Evolutionary conservation across 2,888 invertebrate species (phyloP).

Genomic region (Melitaea athalia): DNA sequence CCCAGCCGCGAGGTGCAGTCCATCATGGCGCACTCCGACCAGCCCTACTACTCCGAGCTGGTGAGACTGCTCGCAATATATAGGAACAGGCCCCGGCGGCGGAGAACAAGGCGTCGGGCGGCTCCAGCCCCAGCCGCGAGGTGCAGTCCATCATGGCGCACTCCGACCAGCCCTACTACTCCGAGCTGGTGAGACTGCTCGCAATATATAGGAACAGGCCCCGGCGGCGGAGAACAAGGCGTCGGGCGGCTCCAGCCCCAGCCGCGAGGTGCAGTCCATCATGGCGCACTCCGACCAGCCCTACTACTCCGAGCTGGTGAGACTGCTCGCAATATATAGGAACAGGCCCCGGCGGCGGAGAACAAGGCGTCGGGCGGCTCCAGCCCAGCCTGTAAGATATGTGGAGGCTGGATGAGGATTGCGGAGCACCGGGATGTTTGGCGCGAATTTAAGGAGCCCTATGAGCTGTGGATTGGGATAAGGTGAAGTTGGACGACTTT

Average conservation of each 20-base stretch:
- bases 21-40: conserved; percentile 85
- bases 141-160: conserved; percentile 93
- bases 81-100: conserved; percentile 17
- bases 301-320: conserved; percentile 55
- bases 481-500: too few species aligned
- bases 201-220: neutral
- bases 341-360: too few species aligned
- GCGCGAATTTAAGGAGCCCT: too few species aligned
- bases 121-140: conserved; percentile 94
- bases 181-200: conserved; percentile 43
- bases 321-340: neutral
- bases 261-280: conserved; percentile 94
- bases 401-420: too few species aligned
- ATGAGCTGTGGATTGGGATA: too few species aligned
- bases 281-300: conserved; percentile 80
- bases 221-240: conserved; percentile 58
- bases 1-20: conserved; percentile 95
- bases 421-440: too few species aligned
- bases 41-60: conserved; percentile 55
- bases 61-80: conserved; percentile 13
- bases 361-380: too few species aligned
- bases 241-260: conserved; percentile 94
- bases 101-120: conserved; percentile 84
- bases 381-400: too few species aligned
- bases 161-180: conserved; percentile 55